phyloP scores from a whole-genome alignment of 2,797 vertebrate genomes.

The Cirrhinus molitorella region DNA sequence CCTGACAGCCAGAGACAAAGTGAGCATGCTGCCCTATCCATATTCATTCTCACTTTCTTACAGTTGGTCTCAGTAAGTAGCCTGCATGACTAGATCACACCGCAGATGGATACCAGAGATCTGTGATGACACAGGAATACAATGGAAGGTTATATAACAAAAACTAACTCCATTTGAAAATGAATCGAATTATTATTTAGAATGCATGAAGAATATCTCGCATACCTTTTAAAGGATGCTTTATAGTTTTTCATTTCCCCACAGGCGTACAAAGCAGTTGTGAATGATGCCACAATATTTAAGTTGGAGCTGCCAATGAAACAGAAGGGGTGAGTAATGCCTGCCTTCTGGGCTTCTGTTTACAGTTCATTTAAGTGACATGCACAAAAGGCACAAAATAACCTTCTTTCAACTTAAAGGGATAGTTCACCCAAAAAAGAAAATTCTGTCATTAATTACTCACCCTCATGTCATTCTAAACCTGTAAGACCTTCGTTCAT shows the following conservation, averaged over 20 bases:
- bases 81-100: constrained; percentile 30
- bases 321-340: constrained; percentile 92
- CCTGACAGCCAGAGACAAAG: constrained; percentile 98
- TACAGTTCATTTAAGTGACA: not conserved
- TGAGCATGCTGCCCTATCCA: constrained; percentile 65
- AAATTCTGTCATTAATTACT: no score
- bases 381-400: not conserved
- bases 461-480: no score
- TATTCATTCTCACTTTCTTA: constrained; percentile 2
- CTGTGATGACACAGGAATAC: constrained; percentile 27
- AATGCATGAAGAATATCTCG: not conserved
- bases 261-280: constrained; percentile 98
- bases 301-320: constrained; percentile 98
- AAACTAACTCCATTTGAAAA: not conserved
- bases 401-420: no score
- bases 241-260: constrained; percentile 12
- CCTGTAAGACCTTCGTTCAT: no score
- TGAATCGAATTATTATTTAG: not conserved
- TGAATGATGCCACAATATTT: constrained; percentile 99
- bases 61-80: constrained; percentile 18
- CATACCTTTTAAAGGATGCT: not conserved
- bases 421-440: no score
- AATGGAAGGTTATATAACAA: constrained; percentile 3
- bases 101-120: constrained; percentile 23
- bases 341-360: not conserved